Percentiles rank a stretch among this genome's conserved stretches.
Conservation (phyloP, 2,797 vertebrate genomes). For the Phoebastria nigripes region DNA sequence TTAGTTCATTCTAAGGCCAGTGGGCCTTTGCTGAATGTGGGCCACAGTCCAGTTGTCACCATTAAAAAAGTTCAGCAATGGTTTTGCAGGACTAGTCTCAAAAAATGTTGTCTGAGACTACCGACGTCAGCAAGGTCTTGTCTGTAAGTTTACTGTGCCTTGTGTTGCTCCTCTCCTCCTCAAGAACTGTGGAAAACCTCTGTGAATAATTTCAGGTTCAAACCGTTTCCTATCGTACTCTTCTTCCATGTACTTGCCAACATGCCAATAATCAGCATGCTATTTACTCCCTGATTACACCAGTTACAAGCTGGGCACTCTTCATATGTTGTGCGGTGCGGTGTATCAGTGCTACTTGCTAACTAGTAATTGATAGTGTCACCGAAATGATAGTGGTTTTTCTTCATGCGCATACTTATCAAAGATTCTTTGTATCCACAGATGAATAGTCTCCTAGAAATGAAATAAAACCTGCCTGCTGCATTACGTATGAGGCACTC, state of each 20-base stretch:
- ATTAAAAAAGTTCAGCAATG: neutral
- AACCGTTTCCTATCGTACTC: neutral
- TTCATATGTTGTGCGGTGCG: neutral
- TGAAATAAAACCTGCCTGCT: slow-evolving; percentile 24
- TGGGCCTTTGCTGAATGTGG: neutral
- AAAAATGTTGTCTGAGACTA: neutral
- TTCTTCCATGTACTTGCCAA: neutral
- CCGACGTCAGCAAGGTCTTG: rapidly evolving
- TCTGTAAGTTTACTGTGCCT: neutral
- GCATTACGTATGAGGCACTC: slow-evolving; percentile 28
- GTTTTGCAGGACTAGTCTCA: neutral
- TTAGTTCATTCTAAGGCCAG: neutral
- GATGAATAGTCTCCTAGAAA: slow-evolving; percentile 25
- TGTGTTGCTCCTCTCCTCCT: neutral
- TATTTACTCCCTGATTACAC: neutral
- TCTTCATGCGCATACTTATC: neutral
- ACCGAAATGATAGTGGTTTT: neutral
- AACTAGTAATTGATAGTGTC: neutral
- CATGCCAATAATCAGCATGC: neutral
- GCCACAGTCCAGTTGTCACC: neutral
- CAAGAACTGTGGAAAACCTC: neutral
- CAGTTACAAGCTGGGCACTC: neutral
- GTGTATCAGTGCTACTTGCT: neutral
- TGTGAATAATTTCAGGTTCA: neutral
- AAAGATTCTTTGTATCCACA: slow-evolving; percentile 45